These are phyloP conservation scores for Ormia ochracea DNA, from an alignment of 2,888 invertebrate genomes.

Conservation along the genomic window DNA sequence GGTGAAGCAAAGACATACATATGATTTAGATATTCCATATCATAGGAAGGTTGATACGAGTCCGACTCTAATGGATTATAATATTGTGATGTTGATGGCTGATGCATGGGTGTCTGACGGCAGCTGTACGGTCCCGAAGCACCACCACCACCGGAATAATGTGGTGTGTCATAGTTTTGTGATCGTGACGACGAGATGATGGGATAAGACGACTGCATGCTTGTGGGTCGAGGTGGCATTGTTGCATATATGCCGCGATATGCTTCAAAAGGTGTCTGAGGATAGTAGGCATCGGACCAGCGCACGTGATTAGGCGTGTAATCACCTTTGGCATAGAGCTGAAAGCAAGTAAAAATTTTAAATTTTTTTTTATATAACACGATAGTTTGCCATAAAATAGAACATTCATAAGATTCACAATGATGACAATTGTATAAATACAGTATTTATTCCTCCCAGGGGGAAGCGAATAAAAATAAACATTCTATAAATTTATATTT, in stretches of 20 bases:
- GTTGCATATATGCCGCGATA: conserved; percentile 79
- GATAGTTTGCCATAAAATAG: too few species aligned
- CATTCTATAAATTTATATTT: too few species aligned
- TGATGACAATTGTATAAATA: too few species aligned
- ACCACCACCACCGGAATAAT: conserved; percentile 69
- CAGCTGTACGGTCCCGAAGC: conserved; percentile 75
- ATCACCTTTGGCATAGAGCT: conserved; percentile 81
- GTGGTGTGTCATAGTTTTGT: conserved; percentile 74
- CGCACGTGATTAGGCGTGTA: conserved; percentile 81
- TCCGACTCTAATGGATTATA: conserved; percentile 77
- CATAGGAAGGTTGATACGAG: conserved; percentile 77
- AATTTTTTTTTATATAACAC: not conserved
- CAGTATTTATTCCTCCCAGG: too few species aligned
- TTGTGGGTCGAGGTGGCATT: conserved; percentile 75
- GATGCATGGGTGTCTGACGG: conserved; percentile 77
- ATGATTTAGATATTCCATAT: conserved; percentile 75
- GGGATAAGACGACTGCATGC: conserved; percentile 65
- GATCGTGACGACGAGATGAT: conserved; percentile 71
- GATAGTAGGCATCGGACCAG: conserved; percentile 82
- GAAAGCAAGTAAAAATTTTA: not conserved
- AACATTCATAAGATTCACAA: too few species aligned
- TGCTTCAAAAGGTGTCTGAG: conserved; percentile 81
- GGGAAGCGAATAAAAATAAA: too few species aligned
- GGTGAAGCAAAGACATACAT: conserved; percentile 77
- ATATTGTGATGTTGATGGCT: conserved; percentile 73